phyloP scores from a whole-genome alignment of 2,888 invertebrate species.

The Ormia ochracea region DNA sequence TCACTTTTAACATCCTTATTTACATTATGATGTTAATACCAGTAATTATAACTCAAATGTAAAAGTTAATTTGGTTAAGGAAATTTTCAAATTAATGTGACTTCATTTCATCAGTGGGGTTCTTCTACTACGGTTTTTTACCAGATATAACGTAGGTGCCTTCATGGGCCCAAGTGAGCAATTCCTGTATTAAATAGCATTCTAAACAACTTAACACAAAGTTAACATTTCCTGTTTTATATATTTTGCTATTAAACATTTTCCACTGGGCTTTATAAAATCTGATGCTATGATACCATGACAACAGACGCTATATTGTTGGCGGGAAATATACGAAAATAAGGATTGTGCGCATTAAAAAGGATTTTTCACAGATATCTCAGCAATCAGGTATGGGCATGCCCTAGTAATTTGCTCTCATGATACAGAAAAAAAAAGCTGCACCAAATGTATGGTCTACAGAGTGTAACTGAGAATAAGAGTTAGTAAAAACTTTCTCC shows the following conservation, averaged over 20 bases:
- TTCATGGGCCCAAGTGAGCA: too few relatives aligned
- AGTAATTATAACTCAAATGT: too few relatives aligned
- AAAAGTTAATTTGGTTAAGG: too few relatives aligned
- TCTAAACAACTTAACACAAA: too few relatives aligned
- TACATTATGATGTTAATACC: too few relatives aligned
- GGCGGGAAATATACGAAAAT: conserved; percentile 62
- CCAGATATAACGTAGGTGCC: too few relatives aligned
- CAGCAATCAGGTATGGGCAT: conserved; percentile 1
- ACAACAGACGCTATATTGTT: conserved; percentile 66
- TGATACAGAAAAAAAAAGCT: background rate
- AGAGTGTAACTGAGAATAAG: conserved; percentile 4
- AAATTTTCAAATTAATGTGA: too few relatives aligned
- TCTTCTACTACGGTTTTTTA: too few relatives aligned
- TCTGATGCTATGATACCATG: conserved; percentile 73
- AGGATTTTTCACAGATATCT: background rate
- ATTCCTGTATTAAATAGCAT: too few relatives aligned
- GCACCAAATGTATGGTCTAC: background rate
- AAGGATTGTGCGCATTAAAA: conserved; percentile 21
- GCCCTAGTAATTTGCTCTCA: background rate
- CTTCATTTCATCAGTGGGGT: too few relatives aligned
- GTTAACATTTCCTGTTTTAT: background rate
- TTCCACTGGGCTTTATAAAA: conserved; percentile 16
- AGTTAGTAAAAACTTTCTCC: conserved; percentile 65
- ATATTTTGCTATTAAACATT: background rate
- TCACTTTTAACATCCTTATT: too few relatives aligned